Conservation (phyloP, 1,140 invertebrate species). For the Chymomyza costata region DNA sequence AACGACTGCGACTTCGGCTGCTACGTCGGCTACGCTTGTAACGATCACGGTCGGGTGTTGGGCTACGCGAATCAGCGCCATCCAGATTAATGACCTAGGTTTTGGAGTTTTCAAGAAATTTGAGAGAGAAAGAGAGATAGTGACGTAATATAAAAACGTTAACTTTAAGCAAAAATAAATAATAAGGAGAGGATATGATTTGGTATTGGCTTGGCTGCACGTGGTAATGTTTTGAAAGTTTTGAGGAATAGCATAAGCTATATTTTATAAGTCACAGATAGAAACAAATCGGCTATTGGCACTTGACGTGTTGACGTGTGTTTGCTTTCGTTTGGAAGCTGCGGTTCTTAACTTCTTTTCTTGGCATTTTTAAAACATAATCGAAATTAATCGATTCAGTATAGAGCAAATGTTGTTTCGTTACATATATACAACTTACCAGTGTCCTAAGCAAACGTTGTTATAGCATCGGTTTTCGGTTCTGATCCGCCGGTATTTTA, state of each 20-base stretch:
- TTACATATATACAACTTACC: constrained; percentile 73
- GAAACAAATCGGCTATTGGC: constrained; percentile 32
- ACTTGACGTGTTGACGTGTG: constrained; percentile 74
- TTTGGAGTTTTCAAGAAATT: constrained; percentile 61
- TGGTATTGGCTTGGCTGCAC: constrained; percentile 4
- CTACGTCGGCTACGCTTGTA: constrained; percentile 72
- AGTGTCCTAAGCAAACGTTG: constrained; percentile 56
- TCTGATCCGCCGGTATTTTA: constrained; percentile 54
- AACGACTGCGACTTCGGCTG: constrained; percentile 76
- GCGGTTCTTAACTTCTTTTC: constrained; percentile 27
- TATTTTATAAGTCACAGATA: background rate
- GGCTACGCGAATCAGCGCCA: constrained; percentile 77
- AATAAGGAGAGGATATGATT: constrained; percentile 10
- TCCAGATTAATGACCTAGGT: constrained; percentile 77
- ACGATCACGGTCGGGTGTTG: constrained; percentile 78
- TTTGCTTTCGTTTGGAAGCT: constrained; percentile 29
- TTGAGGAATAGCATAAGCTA: background rate
- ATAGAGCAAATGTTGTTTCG: constrained; percentile 59
- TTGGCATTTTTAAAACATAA: constrained; percentile 36
- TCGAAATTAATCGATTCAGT: constrained; percentile 42
- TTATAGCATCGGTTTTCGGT: constrained; percentile 61
- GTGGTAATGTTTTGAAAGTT: background rate
- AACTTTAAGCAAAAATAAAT: constrained; percentile 50
- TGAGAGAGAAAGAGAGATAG: constrained; percentile 52
- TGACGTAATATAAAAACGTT: constrained; percentile 61